Percentiles rank a stretch among this genome's conserved stretches.
Evolutionary conservation across 2,888 invertebrate genomes (phyloP).

Genomic region (Meloe dianella): DNA sequence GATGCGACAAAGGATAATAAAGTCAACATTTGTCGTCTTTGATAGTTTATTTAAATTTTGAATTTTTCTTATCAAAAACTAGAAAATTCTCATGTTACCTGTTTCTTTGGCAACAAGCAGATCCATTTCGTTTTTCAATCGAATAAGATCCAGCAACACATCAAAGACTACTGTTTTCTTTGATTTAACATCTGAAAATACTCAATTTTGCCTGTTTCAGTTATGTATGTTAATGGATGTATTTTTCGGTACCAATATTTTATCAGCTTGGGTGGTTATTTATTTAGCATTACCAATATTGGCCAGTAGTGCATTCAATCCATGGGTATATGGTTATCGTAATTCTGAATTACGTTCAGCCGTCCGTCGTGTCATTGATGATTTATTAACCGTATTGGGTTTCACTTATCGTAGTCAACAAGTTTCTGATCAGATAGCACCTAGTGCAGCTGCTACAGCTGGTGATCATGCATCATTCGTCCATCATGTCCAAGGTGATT

Average conservation of each 20-base stretch:
- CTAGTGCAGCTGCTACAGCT: slow-evolving; percentile 56
- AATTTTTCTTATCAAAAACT: not conserved
- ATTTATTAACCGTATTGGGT: slow-evolving; percentile 59
- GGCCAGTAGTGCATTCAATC: slow-evolving; percentile 66
- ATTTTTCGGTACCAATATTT: slow-evolving; percentile 61
- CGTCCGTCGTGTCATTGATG: slow-evolving; percentile 64
- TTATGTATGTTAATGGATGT: slow-evolving; percentile 64
- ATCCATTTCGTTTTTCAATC: slow-evolving; percentile 4
- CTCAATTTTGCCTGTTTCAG: slow-evolving; percentile 53
- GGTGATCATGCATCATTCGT: slow-evolving; percentile 56
- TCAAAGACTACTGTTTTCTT: not conserved
- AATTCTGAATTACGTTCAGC: slow-evolving; percentile 67
- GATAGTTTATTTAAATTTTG: too few relatives aligned
- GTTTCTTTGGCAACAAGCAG: not conserved
- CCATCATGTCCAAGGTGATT: slow-evolving; percentile 53
- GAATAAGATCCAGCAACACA: not conserved
- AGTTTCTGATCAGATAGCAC: slow-evolving; percentile 51
- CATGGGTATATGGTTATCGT: slow-evolving; percentile 71
- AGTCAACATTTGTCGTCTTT: too few relatives aligned
- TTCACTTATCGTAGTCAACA: slow-evolving; percentile 56
- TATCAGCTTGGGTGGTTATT: slow-evolving; percentile 63
- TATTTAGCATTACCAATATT: slow-evolving; percentile 67
- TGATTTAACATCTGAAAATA: not conserved
- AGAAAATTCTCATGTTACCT: not conserved
- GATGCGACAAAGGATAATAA: not conserved